phyloP scores from a whole-genome alignment of 2,113 vertebrate species.

The Hypocryptadius cinnamomeus region DNA sequence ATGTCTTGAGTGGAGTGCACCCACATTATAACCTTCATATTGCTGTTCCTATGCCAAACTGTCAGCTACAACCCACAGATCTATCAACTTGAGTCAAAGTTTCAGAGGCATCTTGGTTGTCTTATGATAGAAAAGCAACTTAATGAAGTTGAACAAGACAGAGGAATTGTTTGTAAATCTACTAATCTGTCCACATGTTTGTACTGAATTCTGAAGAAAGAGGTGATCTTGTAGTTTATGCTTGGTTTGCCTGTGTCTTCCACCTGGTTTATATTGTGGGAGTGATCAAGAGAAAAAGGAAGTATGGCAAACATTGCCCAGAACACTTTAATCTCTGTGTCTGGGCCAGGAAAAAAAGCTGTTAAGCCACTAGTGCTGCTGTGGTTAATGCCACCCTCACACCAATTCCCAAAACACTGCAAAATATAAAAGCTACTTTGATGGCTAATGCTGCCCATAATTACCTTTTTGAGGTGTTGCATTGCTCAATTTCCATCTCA shows the following conservation, averaged over 20 bases:
- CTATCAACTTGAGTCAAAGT: neutral
- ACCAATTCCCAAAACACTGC: neutral
- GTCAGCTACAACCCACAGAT: neutral
- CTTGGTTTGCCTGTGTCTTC: neutral
- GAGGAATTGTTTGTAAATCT: neutral
- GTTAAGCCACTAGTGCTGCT: neutral
- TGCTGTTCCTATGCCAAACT: neutral
- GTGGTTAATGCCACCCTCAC: neutral
- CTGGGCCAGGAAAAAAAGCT: neutral
- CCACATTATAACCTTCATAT: neutral
- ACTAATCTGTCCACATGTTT: neutral
- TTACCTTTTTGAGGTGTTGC: neutral
- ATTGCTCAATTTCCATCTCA: neutral
- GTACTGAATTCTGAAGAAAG: neutral
- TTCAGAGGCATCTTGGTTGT: neutral
- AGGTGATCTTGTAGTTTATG: neutral
- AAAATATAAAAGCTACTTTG: neutral
- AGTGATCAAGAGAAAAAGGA: neutral
- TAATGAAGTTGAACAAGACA: neutral
- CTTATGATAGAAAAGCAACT: neutral
- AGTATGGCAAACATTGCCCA: neutral
- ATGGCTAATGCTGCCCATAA: neutral
- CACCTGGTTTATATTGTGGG: neutral
- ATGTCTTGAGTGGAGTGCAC: neutral
- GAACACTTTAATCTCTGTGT: neutral